Base-by-base conservation (phyloP, 2,888 invertebrate species). In the Rhogogaster chlorosoma region DNA sequence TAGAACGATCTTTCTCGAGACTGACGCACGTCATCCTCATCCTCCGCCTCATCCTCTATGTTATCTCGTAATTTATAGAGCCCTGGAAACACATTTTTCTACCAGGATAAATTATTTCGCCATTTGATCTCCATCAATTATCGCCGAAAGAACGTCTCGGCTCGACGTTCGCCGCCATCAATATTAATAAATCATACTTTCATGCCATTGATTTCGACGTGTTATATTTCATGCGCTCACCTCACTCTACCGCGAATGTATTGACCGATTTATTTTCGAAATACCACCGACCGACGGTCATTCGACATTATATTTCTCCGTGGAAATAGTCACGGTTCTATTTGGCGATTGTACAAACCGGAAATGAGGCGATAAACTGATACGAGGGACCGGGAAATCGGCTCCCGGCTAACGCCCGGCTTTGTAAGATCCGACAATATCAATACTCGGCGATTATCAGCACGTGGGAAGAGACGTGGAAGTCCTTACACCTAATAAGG, bases 211-310 rank as follows among this genome's bases (percentile, higher is more conserved):
- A 83, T 83, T 83, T 67, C 82, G 82, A 83, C 82, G 82, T 67
- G 82, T 83, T 83, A 83, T 83, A 83, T 67, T 67, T 83, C 82
- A 83, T 83, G n/a, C 82, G 82, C 82, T 83, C 82, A 83, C 82
- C 82, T 83, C n/a, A 45, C 15, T 26, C 9, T 29, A 32, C 64
- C 15, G 82, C 15, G 22, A 83, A 83, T 67, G 29, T 67, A 83
- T 83, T 83, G 82, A 83, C 82, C 82, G 67, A 45, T 83, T 67
- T 4, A 10, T 26, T 22, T 67, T 67, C 3, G 38, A 38, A 36
- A 80, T 64, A 80, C 15, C 22, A 9, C 18, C 22, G 42, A 12
- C 2, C 4, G 10, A 32, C 77, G 38, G 32, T 5, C 6, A 0
- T 26, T 29, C 2, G 15, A n/a, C 32, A 45, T 45, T 45, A 2